phyloP scores from a whole-genome alignment of 53 echinoderm and acorn worm genomes.

The Arbacia lixula region DNA sequence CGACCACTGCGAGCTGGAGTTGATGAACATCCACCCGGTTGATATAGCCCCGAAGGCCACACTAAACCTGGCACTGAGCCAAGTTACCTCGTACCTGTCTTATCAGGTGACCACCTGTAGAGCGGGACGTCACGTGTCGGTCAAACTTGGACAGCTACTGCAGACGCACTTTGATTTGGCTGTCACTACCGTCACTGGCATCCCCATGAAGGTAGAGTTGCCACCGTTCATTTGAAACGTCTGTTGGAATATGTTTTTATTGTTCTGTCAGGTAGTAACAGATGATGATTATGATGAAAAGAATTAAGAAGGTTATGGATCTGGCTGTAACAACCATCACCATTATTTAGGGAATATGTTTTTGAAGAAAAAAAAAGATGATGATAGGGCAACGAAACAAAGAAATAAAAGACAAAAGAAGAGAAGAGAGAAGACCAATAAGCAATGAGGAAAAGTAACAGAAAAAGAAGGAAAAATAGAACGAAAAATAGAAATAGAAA shows the following conservation, averaged over 20 bases:
- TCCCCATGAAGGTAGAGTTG: conserved; percentile 97
- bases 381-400: too few relatives aligned
- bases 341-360: too few relatives aligned
- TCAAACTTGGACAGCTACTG: conserved; percentile 65
- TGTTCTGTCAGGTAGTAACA: neutral
- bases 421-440: too few relatives aligned
- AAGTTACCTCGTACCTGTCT: conserved; percentile 58
- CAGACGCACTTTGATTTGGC: conserved; percentile 85
- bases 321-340: too few relatives aligned
- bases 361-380: too few relatives aligned
- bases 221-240: too few relatives aligned
- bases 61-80: conserved; percentile 45
- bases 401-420: too few relatives aligned
- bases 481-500: too few relatives aligned
- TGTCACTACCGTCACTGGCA: conserved; percentile 91
- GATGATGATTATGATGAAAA: neutral
- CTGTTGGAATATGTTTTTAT: too few relatives aligned
- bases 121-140: conserved; percentile 78
- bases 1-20: conserved; percentile 74
- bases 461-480: too few relatives aligned
- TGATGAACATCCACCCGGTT: conserved; percentile 78
- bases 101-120: conserved; percentile 63
- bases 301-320: neutral
- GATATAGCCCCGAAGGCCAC: conserved; percentile 61
- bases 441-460: too few relatives aligned